Evolutionary conservation across 2,888 invertebrate species (phyloP), one percentile per base, ranked within the genome.

Genomic region (Tethea ocularis): DNA sequence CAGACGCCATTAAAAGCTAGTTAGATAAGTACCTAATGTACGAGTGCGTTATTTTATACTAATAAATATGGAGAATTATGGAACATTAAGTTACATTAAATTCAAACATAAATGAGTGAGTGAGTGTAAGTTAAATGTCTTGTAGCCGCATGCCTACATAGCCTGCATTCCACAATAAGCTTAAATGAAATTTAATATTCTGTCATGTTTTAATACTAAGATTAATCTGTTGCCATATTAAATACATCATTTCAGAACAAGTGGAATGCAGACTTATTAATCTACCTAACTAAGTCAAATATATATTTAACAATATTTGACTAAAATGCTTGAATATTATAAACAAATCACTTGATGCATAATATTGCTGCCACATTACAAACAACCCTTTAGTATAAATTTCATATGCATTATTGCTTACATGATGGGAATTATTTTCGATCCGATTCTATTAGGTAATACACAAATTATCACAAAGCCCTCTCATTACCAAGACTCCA

Each of bases 361-460:
- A 67, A 68, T 80, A 81, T 79, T 80, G 75, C 79, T 77, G 74
- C 64, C 73, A 72, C 61, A 74, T 75, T 72, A 72, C 68, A 67
- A 74, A 74, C 72, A 75, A 70, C 64, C 70, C 61, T 67, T 66
- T 65, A 62, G 67, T 70, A 70, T 67, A 71, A 72, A 79, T 76
- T 66, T 74, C 68, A 73, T 72, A 67, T 67, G 68, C 68, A 70
- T 82, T 86, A 86, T 86, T 84, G 83, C 84, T 83, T 79, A 69
- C 62, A 72, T 74, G 71, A 77, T 74, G 70, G 72, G 71, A 64
- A 62, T 63, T 66, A 68, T 60, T 55, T 62, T 69, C 68, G 62
- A 62, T 62, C 63, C 67, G 69, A 71, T 66, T 60, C 62, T 63
- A 64, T 66, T 71, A 64, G 60, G 68, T 77, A 68, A 71, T 70